Evolutionary conservation across 1,140 invertebrate genomes (phyloP), one percentile per base, ranked within the genome.

Genomic region (Temnothorax longispinosus): DNA sequence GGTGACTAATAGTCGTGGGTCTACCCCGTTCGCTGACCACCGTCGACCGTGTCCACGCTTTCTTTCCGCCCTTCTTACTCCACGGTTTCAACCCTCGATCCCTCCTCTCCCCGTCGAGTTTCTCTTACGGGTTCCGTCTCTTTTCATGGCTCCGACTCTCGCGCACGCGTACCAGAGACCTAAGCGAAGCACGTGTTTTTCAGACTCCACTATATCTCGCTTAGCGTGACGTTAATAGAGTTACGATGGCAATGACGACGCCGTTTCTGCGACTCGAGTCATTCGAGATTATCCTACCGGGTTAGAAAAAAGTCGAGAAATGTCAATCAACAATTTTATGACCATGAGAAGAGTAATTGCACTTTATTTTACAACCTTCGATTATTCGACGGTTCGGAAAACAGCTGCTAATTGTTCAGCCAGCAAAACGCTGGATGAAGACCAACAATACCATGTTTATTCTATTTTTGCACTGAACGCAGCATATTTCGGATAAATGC

Each of bases 1-100:
- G 77, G 87, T 93, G 92, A 93, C 91, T 93, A 93, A 93, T 93
- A 92, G 92, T 87, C 82, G 27, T 74, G 67, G 87, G 87, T 87
- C 90, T 88, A 87, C 67, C 76, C 71, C 82, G 91, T 88, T 91
- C 87, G 76, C 85, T 90, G 90, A 91, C 92, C 90, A 85, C 76
- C 84, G 80, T 69, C 76, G 74, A 77, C 85, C 76, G 85, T 90
- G 80, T 89, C 88, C 88, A 74, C 87, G 64, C 69, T 92, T 90
- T 91, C 88, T 89, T 87, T 77, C 41, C 72, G 15, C 67, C 7
- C 87, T 88, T 89, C 87, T 86, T 92, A 67, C 78, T 54, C 41
- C 74, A 69, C 67, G 50, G 77, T 60, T 81, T 13, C 21, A 47
- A 62, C 27, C 47, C 71, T 71, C 62, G 15, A n/a, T 27, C 35